Evolutionary conservation across 2,797 vertebrate species (phyloP), one percentile per base, ranked within the genome.

Genomic region (Diglossa cyanea): DNA sequence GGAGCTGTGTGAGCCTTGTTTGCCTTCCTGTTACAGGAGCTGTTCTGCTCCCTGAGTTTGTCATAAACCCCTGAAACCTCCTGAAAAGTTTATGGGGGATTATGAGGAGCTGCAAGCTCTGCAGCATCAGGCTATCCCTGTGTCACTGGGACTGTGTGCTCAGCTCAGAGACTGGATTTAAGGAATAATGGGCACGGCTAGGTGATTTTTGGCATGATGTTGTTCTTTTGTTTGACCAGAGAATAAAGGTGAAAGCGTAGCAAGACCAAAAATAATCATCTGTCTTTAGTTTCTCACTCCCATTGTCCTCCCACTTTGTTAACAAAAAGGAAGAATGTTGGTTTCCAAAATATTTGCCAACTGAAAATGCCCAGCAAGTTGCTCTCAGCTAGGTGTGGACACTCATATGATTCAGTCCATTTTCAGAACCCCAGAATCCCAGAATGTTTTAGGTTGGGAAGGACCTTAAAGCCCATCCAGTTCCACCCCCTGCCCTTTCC

Each of bases 321-420:
- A 62, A 51, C 31, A 31, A 42, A 61, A 75, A 47, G 24, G 35
- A 39, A 73, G 86, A 66, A 47, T 3, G 4, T n/a, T 72, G 21
- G 9, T 18, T 90, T 93, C 31, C 44, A 62, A 48, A 83, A 13
- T 51, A 48, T 30, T 81, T 84, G 23, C 53, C 13, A 28, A 25
- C 20, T 77, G 66, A 50, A 88, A 90, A 71, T 18, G 7, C 21
- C 5, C 16, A 40, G 51, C 50, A 54, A 13, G 40, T 65, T 79
- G 47, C n/a, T 68, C 17, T 62, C 31, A 18, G 48, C 16, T 80
- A 65, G 25, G 13, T 79, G 37, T 33, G 33, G 25, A 24, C 57
- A 14, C 0, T 0, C 16, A 1, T 7, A 4, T 7, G 48, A 65
- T 68, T 53, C 61, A 48, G 53, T 62, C 25, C 4, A 16, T 26